These are phyloP conservation scores for Sarcophaga peregrina DNA, from an alignment of 1,140 invertebrate genomes.

Conservation along the genomic window DNA sequence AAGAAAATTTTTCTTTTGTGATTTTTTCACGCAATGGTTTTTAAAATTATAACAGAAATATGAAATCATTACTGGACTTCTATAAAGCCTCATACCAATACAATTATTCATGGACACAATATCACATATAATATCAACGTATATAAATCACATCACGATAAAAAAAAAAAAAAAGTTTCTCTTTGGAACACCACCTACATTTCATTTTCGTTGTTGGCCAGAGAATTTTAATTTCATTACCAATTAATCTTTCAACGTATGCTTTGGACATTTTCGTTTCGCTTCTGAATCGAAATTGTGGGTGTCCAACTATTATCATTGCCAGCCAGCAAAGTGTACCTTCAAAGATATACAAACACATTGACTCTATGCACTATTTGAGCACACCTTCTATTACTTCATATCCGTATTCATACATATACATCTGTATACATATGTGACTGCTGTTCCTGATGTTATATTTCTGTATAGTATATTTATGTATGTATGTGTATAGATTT, in stretches of 20 bases:
- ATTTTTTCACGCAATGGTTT: too few species aligned
- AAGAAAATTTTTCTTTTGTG: too few species aligned
- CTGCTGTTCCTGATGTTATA: background rate
- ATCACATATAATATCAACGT: background rate
- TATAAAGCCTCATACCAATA: too few species aligned
- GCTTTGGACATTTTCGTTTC: slow-evolving; percentile 26
- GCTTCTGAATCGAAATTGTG: too few species aligned
- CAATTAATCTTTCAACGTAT: slow-evolving; percentile 41
- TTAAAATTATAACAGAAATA: too few species aligned
- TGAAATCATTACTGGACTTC: too few species aligned
- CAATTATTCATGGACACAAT: too few species aligned
- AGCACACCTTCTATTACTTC: too few species aligned
- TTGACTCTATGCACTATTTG: too few species aligned
- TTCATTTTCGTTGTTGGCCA: slow-evolving; percentile 26
- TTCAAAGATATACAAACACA: too few species aligned
- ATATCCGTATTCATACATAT: background rate
- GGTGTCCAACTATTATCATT: too few species aligned
- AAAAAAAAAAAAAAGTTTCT: background rate
- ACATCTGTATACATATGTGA: background rate
- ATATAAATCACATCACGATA: slow-evolving; percentile 8
- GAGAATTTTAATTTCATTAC: slow-evolving; percentile 37
- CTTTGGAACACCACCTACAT: slow-evolving; percentile 2
- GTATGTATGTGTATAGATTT: background rate
- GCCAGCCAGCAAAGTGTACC: too few species aligned
- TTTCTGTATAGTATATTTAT: background rate